Evolutionary conservation across 2,113 vertebrate genomes (phyloP).

Genomic region (Oncorhynchus mykiss): DNA sequence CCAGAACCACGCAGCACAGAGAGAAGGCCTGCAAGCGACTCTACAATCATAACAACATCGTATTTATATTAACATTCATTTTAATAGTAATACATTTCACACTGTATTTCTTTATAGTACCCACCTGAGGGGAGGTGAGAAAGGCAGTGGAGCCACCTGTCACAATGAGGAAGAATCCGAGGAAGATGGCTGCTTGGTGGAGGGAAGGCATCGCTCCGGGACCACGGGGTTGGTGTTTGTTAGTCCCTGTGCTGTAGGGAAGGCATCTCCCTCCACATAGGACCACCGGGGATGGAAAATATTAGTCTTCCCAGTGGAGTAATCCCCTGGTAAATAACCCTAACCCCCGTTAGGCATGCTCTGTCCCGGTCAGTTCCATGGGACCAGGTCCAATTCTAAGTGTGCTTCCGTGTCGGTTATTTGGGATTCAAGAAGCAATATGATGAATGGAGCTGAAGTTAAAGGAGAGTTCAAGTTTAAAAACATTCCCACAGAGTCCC

Average conservation of each 20-base stretch:
- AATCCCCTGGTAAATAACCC: too few species aligned
- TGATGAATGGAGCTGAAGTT: background rate
- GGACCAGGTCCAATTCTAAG: constrained; percentile 29
- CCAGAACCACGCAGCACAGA: constrained; percentile 77
- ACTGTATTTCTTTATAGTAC: too few species aligned
- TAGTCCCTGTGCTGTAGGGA: constrained; percentile 32
- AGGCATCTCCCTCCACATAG: too few species aligned
- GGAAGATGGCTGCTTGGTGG: constrained; percentile 76
- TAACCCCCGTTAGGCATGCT: constrained; percentile 30
- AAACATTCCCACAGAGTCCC: background rate
- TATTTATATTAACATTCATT: too few species aligned
- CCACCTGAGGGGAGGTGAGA: constrained; percentile 57
- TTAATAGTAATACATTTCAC: too few species aligned
- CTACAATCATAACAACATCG: constrained; percentile 22
- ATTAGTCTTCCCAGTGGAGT: too few species aligned
- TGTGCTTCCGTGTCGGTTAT: background rate
- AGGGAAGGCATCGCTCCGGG: constrained; percentile 72
- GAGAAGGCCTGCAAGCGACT: constrained; percentile 76
- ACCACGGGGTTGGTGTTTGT: constrained; percentile 26
- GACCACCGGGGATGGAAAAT: too few species aligned
- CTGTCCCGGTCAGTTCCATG: constrained; percentile 13
- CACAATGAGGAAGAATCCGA: constrained; percentile 76
- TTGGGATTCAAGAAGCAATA: background rate
- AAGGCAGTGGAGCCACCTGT: constrained; percentile 79
- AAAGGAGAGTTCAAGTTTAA: background rate